Percentiles rank a stretch among this genome's conserved stretches.
Conservation (phyloP, 2,888 invertebrate genomes). For the Drosophila hamatofila region DNA sequence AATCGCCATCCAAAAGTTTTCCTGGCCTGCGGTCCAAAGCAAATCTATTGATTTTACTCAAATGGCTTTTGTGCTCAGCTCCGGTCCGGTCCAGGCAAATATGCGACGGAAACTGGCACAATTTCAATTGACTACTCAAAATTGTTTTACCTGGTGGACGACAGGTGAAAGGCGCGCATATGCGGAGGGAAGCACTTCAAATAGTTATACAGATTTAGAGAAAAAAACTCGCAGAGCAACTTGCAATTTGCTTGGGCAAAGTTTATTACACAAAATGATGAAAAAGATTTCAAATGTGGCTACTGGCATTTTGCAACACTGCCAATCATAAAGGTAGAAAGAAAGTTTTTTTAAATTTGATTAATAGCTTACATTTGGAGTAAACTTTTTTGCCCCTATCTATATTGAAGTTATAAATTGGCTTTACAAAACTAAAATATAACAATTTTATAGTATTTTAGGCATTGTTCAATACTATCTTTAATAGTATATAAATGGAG, state of each 20-base stretch:
- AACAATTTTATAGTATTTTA: neutral
- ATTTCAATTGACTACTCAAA: conserved; percentile 41
- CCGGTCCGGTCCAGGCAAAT: conserved; percentile 28
- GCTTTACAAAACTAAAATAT: neutral
- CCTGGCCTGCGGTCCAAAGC: conserved; percentile 68
- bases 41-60: conserved; percentile 75
- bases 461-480: neutral
- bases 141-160: conserved; percentile 20
- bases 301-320: conserved; percentile 1
- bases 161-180: neutral
- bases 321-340: neutral
- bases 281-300: neutral
- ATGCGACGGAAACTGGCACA: conserved; percentile 53
- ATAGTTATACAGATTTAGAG: conserved; percentile 4
- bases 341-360: neutral
- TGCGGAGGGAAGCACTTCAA: conserved; percentile 5
- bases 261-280: neutral
- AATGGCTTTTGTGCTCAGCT: conserved; percentile 68
- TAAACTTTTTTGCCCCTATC: neutral
- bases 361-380: neutral
- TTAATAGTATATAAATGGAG: neutral
- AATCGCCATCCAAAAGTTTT: conserved; percentile 15
- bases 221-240: conserved; percentile 1
- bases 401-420: neutral
- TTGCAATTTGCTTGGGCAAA: neutral